Evolutionary conservation across 2,888 invertebrate species (phyloP).

Genomic region (Sylvicola cinctus): DNA sequence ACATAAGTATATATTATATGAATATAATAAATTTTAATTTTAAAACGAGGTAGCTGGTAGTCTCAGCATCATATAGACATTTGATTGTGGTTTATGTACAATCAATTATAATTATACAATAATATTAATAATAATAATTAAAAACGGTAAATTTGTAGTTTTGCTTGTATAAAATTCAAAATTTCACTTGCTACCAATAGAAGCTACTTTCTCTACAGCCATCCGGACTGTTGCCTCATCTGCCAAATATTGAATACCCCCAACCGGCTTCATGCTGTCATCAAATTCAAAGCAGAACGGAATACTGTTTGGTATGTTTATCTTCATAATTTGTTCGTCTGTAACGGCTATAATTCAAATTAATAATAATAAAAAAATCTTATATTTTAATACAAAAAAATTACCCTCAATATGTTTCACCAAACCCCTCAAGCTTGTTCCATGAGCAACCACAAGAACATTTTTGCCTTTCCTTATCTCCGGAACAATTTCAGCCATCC

Average conservation of each 20-base stretch:
- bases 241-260: slow-evolving; percentile 58
- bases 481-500: slow-evolving; percentile 58
- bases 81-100: too few relatives aligned
- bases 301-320: slow-evolving; percentile 64
- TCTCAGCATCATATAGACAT: too few relatives aligned
- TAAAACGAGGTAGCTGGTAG: too few relatives aligned
- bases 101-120: too few relatives aligned
- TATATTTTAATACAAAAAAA: slow-evolving; percentile 11
- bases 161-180: too few relatives aligned
- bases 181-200: slow-evolving; percentile 34
- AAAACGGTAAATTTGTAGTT: too few relatives aligned
- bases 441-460: slow-evolving; percentile 72
- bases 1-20: too few relatives aligned
- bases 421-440: slow-evolving; percentile 71
- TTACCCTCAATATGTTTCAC: slow-evolving; percentile 73
- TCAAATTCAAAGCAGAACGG: slow-evolving; percentile 65
- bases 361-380: slow-evolving; percentile 1
- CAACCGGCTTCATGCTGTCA: slow-evolving; percentile 51
- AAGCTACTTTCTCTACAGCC: slow-evolving; percentile 63
- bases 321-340: slow-evolving; percentile 54
- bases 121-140: too few relatives aligned
- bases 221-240: slow-evolving; percentile 63
- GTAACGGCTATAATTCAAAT: slow-evolving; percentile 32
- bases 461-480: slow-evolving; percentile 63
- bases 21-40: too few relatives aligned